Base-by-base conservation (phyloP, 2,113 vertebrate genomes). In the Corythornis vintsioides region DNA sequence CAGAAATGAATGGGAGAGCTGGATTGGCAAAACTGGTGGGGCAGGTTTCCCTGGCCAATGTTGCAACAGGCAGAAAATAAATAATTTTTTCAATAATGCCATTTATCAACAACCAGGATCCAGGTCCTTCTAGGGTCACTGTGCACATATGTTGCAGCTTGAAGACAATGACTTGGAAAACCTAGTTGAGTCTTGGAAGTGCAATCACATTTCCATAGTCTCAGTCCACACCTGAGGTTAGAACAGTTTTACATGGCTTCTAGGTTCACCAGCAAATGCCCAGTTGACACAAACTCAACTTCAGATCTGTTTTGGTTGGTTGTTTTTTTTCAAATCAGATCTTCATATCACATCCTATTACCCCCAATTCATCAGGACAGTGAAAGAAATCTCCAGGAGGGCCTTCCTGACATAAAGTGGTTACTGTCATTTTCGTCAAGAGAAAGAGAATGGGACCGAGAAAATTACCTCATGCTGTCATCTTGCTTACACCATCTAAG, bases 1-100 rank as follows among this genome's bases (percentile, higher is more conserved):
- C 89, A 82, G n/a, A 75, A 91, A 60, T 59, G 45, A 96, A 89
- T 84, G 84, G 60, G 48, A 85, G 78, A 91, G 88, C 60, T 92
- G 92, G 89, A 86, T 96, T 88, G 89, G 66, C 42, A 88, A 57
- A 92, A 97, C 95, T 97, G 84, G 96, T 64, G 88, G 64, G 94
- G 79, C 90, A 75, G 50, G 96, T 97, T 97, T 96, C 90, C 72
- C 78, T 65, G 38, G 94, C 89, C 88, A 93, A 73, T 76, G 53
- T 93, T 65, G 92, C 67, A 88, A 92, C 4, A 28, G 74, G 72
- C 53, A 93, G 57, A 93, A 96, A 86, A 70, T 78, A 96, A 96
- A 97, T 33, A 96, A 95, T 95, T 86, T 83, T 97, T 95, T 88
- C 25, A 92, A 95, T 93, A 89, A 76, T 86, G 70, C 21, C 48